phyloP scores from a whole-genome alignment of 2,113 vertebrate genomes.

The Brachionichthys hirsutus region DNA sequence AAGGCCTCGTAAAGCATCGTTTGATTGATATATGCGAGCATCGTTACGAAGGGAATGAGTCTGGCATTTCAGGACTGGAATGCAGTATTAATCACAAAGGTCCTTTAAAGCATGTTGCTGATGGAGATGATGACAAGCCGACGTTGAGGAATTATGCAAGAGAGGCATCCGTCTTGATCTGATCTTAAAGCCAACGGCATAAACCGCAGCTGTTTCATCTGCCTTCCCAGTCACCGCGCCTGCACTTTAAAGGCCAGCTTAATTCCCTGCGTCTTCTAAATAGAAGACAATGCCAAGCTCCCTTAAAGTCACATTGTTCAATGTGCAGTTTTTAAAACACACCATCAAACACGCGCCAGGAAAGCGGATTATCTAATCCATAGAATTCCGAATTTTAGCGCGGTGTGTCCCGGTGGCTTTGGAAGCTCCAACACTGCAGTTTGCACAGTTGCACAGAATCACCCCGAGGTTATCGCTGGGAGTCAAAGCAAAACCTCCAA shows the following conservation, averaged over 20 bases:
- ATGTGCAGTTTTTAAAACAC: constrained; percentile 7
- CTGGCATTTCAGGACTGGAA: constrained; percentile 84
- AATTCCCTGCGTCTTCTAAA: constrained; percentile 54
- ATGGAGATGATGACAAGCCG: constrained; percentile 87
- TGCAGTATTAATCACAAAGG: constrained; percentile 89
- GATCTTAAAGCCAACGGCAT: constrained; percentile 85
- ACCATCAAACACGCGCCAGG: constrained; percentile 16
- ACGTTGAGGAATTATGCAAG: constrained; percentile 87
- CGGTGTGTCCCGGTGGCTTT: constrained; percentile 20
- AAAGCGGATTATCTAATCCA: constrained; percentile 28
- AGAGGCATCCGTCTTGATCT: constrained; percentile 87
- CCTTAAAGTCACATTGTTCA: constrained; percentile 56
- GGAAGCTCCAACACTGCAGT: constrained; percentile 13
- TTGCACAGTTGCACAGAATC: constrained; percentile 36
- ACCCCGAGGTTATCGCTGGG: constrained; percentile 28
- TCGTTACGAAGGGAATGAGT: constrained; percentile 89
- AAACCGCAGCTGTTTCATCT: constrained; percentile 85
- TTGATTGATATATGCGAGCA: constrained; percentile 87
- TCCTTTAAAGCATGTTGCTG: constrained; percentile 86
- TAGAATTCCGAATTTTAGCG: constrained; percentile 32
- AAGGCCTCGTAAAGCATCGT: constrained; percentile 82
- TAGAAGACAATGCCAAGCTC: constrained; percentile 55
- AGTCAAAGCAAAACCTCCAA: too few relatives aligned
- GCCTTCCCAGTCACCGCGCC: constrained; percentile 69
- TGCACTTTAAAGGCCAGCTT: constrained; percentile 71